Evolutionary conservation across 2,888 invertebrate genomes (phyloP), one percentile per base, ranked within the genome.

Genomic region (Tortrix viridana): DNA sequence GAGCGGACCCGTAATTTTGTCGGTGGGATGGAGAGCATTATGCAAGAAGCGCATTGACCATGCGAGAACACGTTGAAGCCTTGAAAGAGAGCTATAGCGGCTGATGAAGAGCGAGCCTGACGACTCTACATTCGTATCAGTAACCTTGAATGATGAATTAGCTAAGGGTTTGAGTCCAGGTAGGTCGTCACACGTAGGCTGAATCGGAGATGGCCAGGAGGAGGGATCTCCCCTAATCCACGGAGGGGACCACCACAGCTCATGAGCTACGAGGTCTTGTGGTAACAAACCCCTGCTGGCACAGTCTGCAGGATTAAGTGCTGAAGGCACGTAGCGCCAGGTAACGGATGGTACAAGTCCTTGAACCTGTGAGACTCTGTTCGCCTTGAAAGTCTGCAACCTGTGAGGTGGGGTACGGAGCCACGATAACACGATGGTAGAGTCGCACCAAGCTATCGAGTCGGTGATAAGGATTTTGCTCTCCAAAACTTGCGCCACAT

Each of bases 361-460:
- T 5, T 48, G 48, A 20, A 48, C 20, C 32, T 49, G 49, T 18
- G 49, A 49, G 18, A 49, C 49, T 12, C 49, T 12, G 18, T 50
- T 50, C 6, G 16, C 50, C 19, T 49, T 37, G 19, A 9, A 50
- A 7, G 50, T 50, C 19, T 50, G 50, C 1, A 50, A 14, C 5
- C 37, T 50, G 18, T 50, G 50, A 1, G 50, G 50, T 2, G 50
- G 9, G 2, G 50, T 50, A 16, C 16, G 7, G 18, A 18, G 44
- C 19, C 18, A n/a, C n/a, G n/a, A n/a, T n/a, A n/a, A n/a, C n/a
- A n/a, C n/a, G n/a, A n/a, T n/a, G n/a, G n/a, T n/a, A 12, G 44
- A 44, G 44, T 44, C 44, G 44, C 44, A 44, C 44, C 44, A 44
- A 44, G 44, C 44, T 19, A 44, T 18, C 18, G 3, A 18, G 12